Evolutionary conservation across 2,113 vertebrate genomes (phyloP).

Genomic region (Myodes glareolus): DNA sequence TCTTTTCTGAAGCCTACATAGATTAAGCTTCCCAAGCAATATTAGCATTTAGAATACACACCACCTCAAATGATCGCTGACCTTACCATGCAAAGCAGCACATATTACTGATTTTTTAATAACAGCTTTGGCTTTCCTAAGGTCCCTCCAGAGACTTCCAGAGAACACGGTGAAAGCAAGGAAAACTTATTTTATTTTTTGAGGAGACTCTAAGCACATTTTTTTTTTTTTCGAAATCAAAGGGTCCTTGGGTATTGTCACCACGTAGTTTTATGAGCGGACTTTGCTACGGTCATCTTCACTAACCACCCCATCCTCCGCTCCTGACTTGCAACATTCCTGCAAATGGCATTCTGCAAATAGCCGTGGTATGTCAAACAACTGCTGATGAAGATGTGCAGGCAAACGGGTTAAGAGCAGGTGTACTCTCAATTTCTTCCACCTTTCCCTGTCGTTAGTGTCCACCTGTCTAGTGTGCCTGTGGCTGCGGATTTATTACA

Average conservation of each 20-base stretch:
- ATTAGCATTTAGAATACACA: constrained; percentile 76
- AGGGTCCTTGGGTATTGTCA: constrained; percentile 48
- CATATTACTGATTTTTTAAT: constrained; percentile 67
- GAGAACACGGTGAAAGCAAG: constrained; percentile 47
- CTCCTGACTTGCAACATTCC: background rate
- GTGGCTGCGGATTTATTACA: background rate
- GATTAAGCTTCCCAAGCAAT: constrained; percentile 71
- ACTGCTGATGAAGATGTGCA: background rate
- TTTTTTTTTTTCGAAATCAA: background rate
- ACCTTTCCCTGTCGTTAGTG: background rate
- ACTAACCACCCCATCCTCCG: background rate
- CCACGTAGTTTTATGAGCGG: constrained; percentile 30
- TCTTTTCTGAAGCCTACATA: constrained; percentile 67
- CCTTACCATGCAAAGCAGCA: constrained; percentile 57
- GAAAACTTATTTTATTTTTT: constrained; percentile 67
- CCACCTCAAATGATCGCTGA: background rate
- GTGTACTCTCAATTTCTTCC: background rate
- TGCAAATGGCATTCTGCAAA: background rate
- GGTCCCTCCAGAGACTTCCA: constrained; percentile 58
- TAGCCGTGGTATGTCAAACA: background rate
- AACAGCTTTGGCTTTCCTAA: constrained; percentile 55
- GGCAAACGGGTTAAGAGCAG: background rate
- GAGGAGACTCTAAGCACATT: constrained; percentile 44
- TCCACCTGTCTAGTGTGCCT: background rate
- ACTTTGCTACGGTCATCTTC: constrained; percentile 47